These are phyloP conservation scores for Phodopus roborovskii DNA, from an alignment of 2,113 vertebrate species.

Conservation along the genomic window DNA sequence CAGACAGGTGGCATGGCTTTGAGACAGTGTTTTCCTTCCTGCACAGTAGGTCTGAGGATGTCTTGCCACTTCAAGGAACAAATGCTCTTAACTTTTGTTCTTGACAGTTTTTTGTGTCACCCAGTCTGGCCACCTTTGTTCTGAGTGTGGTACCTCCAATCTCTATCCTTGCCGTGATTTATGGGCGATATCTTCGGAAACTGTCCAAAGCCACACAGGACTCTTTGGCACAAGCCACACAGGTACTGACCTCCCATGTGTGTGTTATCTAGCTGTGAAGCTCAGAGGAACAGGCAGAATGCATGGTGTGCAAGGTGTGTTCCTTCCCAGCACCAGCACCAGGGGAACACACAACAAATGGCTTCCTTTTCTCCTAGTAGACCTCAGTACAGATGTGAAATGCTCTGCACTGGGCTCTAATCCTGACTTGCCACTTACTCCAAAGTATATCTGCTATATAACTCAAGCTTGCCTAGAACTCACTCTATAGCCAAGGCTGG, in stretches of 20 bases:
- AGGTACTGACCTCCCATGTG: slow-evolving; percentile 85
- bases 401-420: not conserved
- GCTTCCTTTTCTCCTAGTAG: not conserved
- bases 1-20: not conserved
- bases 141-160: slow-evolving; percentile 94
- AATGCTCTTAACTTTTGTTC: slow-evolving; percentile 66
- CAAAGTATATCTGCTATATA: not conserved
- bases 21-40: not conserved
- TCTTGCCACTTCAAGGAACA: not conserved
- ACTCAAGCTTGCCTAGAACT: not conserved
- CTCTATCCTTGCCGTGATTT: slow-evolving; percentile 91
- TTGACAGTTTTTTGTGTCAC: slow-evolving; percentile 94
- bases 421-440: no score
- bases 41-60: not conserved
- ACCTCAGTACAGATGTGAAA: not conserved
- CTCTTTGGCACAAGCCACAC: slow-evolving; percentile 94
- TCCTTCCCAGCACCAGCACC: not conserved
- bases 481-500: not conserved
- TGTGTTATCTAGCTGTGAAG: accelerated
- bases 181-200: slow-evolving; percentile 93
- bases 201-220: slow-evolving; percentile 95
- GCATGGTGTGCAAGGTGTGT: no score
- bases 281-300: not conserved
- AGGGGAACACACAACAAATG: not conserved
- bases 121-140: slow-evolving; percentile 94